Evolutionary conservation across 1,140 invertebrate genomes (phyloP), one percentile per base, ranked within the genome.

Genomic region (Conus betulinus): DNA sequence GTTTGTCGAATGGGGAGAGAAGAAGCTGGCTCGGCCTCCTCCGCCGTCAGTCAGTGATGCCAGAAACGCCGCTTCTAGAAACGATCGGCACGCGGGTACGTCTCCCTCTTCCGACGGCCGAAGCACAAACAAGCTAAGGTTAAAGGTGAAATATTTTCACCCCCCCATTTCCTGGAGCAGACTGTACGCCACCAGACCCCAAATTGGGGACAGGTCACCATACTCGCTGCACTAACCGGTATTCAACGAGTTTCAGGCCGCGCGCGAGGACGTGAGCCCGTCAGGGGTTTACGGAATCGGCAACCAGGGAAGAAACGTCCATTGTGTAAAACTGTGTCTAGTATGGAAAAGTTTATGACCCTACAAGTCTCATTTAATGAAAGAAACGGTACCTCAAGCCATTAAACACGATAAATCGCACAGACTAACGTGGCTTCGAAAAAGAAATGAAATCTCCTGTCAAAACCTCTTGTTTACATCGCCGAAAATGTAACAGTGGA

Each of bases 391-490:
- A 7, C 0, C 23, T 52, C 3, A 5, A 25, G 25, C 6, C 11
- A 20, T 39, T 13, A 5, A 39, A 23, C 1, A 20, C 3, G 6
- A 39, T n/a, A 74, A 15, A 20, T 5, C 0, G 3, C 27, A 1
- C n/a, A 11, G 6, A 51, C 51, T 53, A n/a, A 51, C 11, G 17
- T 6, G 23, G 27, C 0, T 57, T 25, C 52, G 85, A 52, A 87
- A 87, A 87, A 52, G 71, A 87, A 53, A 52, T 6, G 10, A 6
- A 3, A 5, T 87, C 53, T 79, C 85, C 85, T n/a, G 13, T 78
- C 85, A n/a, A n/a, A 87, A 74, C 85, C 85, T 55, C 85, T 87
- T 87, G 85, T 87, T 87, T 87, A 87, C 85, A 74, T 79, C 71
- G 74, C 51, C 85, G 71, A 78, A 87, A 87, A 76, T 76, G 85